phyloP scores from a whole-genome alignment of 2,797 vertebrate genomes.

The Squalus acanthias region DNA sequence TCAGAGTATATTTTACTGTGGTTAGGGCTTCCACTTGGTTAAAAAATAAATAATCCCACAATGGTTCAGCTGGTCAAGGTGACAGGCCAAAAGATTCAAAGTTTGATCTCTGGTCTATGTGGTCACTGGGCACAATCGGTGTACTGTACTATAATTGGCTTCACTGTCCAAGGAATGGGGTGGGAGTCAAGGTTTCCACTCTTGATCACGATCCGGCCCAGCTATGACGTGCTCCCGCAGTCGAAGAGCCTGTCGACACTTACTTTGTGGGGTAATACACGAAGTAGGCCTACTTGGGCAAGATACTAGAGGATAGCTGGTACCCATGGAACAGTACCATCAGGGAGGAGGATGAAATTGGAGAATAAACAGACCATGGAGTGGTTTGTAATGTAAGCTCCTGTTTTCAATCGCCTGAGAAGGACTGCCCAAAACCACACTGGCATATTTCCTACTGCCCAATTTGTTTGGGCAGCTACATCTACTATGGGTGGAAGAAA shows the following conservation, averaged over 20 bases:
- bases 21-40: not conserved
- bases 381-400: not conserved
- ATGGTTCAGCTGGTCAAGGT: not conserved
- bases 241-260: not conserved
- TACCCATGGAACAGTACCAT: not conserved
- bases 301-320: not conserved
- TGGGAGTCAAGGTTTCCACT: not conserved
- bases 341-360: not conserved
- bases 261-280: not conserved
- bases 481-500: not conserved
- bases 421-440: not conserved
- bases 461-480: conserved; percentile 23
- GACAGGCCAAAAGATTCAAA: too few relatives aligned
- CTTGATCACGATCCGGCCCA: not conserved
- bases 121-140: not conserved
- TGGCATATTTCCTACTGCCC: not conserved
- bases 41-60: not conserved
- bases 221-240: not conserved
- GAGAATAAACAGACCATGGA: not conserved
- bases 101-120: not conserved
- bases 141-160: not conserved
- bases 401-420: not conserved
- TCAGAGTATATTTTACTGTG: not conserved
- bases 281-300: not conserved
- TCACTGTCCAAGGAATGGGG: not conserved